Base-by-base conservation (phyloP, 2,888 invertebrate genomes). In the Dendrolimus pini region DNA sequence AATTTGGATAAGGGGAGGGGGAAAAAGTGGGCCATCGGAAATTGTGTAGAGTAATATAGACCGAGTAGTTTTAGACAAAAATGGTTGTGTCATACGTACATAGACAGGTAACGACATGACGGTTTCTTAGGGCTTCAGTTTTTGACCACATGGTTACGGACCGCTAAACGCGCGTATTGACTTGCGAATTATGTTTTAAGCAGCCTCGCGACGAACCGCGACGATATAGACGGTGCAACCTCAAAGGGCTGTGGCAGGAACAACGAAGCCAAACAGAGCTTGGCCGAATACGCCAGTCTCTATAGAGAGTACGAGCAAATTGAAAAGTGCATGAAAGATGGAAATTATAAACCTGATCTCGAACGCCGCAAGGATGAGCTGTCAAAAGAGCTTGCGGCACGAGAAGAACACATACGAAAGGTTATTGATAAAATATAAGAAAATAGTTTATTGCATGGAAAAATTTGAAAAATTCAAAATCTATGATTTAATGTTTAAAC, bases 241-340 rank as follows among this genome's bases (percentile, higher is more conserved):
- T 85, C 85, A 1, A 86, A 86, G 58, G 82, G 79, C 0, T 76
- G 70, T 55, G 69, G 64, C 8, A 72, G 74, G 3, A 75, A 70
- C 53, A 78, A 81, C 13, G 81, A 79, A 53, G 83, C 82, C 1
- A 85, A 81, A 62, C 82, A 81, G 62, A 80, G 78, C 54, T 74
- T 89, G 1, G 76, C 79, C 0, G 86, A 85, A 66, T 89, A 87
- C 63, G 82, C 86, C 0, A 74, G 65, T 52, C 60, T 88, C 7
- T 88, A 84, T 65, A 75, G 80, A 9, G 82, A 88, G 64, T 88
- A 85, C 62, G 80, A 86, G 62, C 69, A 77, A 7, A 55, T 87
- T 8, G 81, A 83, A 52, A 75, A 77, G 61, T 65, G 66, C 18
- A 68, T 83, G 13, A 69, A 69, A 53, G 79, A 79, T 7, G 75